Base-by-base conservation (phyloP, 1,140 invertebrate species). In the Nephila pilipes region DNA sequence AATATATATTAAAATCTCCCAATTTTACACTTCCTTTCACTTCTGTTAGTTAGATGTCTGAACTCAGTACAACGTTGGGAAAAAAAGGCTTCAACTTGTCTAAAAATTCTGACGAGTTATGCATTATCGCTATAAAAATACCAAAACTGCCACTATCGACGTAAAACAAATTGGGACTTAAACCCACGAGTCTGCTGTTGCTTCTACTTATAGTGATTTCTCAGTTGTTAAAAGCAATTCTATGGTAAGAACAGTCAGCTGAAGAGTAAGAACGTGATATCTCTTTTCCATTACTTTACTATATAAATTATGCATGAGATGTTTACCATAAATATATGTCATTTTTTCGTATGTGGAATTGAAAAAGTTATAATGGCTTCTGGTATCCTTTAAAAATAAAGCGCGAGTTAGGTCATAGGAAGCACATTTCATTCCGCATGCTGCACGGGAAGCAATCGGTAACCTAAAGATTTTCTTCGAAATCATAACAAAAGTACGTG, bases 301-400 rank as follows among this genome's bases (percentile, higher is more conserved):
- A 65, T n/a, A n/a, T 65, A 65, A 65, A 65, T 65, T 65, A 65
- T 65, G 60, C 25, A 65, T 65, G 60, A 65, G 60, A 65, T 65
- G 60, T 29, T 65, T 65, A 65, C 60, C 60, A 65, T 65, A 65
- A 65, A 65, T 25, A 65, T 65, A 65, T 65, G 14, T 65, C 60
- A 65, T 65, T 65, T 65, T 63, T 25, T 65, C 60, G n/a, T 25
- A 65, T 65, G 60, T 25, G n/a, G 22, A 8, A 65, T 65, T 65
- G 60, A 65, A 65, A 65, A 65, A 65, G n/a, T 65, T 65, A 65
- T 29, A 65, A 65, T 29, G n/a, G 60, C 60, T 65, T 65, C 25
- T 65, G n/a, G 60, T 65, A 65, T 65, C 25, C 22, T 65, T 25
- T 65, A 65, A 75, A 69, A 75, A 36, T 75, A 20, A 75, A 75